Evolutionary conservation across 2,888 invertebrate genomes (phyloP).

Genomic region (Rhorus exstirpatorius): DNA sequence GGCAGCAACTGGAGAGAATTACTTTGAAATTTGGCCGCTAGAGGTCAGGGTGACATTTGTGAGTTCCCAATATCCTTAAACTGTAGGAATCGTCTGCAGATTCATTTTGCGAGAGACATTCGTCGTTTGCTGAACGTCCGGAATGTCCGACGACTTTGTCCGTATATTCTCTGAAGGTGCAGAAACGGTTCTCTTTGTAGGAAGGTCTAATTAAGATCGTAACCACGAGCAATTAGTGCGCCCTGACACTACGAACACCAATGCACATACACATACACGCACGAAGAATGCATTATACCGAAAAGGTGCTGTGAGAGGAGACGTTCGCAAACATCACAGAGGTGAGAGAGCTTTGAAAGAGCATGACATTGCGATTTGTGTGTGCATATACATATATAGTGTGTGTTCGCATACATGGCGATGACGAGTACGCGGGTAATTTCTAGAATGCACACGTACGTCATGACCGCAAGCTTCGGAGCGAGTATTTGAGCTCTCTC

Average conservation of each 20-base stretch:
- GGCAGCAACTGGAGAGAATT: too few relatives aligned
- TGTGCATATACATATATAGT: not conserved
- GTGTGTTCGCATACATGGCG: not conserved
- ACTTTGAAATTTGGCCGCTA: too few relatives aligned
- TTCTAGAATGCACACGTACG: constrained; percentile 55
- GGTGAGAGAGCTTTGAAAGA: constrained; percentile 13
- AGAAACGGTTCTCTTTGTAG: constrained; percentile 48
- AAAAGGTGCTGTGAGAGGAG: constrained; percentile 32
- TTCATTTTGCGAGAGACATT: not conserved
- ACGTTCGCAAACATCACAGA: constrained; percentile 16
- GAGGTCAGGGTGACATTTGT: not conserved
- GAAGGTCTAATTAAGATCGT: constrained; percentile 63
- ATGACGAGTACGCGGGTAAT: constrained; percentile 49
- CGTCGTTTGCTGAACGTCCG: constrained; percentile 1
- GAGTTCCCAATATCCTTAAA: not conserved
- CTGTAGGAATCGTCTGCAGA: not conserved
- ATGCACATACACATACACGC: not conserved
- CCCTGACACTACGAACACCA: constrained; percentile 9
- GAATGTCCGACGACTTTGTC: constrained; percentile 11
- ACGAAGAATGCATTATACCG: constrained; percentile 10
- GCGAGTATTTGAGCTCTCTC: constrained; percentile 9
- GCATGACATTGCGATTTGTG: not conserved
- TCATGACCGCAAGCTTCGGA: constrained; percentile 45
- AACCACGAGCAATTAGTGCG: constrained; percentile 61
- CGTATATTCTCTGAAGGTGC: constrained; percentile 17